Evolutionary conservation across 2,888 invertebrate species (phyloP).

Genomic region (Tetragonula carbonaria): DNA sequence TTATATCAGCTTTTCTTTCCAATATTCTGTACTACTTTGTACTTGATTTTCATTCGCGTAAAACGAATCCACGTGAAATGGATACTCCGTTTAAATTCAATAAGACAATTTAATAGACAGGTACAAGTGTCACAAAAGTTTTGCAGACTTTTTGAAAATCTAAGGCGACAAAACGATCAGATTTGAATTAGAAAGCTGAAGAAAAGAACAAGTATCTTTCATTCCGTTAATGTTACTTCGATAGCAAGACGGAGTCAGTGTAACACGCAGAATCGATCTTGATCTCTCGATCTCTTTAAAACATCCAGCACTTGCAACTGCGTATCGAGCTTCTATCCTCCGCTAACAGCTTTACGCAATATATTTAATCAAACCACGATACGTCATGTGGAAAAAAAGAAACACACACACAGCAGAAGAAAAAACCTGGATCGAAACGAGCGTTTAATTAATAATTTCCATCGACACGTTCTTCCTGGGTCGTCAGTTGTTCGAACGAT

Average conservation of each 20-base stretch:
- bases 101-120: too few relatives aligned
- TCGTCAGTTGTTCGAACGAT: slow-evolving; percentile 14
- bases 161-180: background rate
- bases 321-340: background rate
- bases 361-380: background rate
- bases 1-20: too few relatives aligned
- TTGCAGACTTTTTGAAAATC: background rate
- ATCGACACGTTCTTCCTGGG: slow-evolving; percentile 27
- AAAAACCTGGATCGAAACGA: background rate
- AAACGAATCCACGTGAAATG: too few relatives aligned
- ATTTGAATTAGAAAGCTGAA: background rate
- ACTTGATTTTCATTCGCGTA: too few relatives aligned
- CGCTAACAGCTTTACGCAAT: background rate
- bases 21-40: too few relatives aligned
- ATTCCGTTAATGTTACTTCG: background rate
- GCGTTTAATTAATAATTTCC: slow-evolving; percentile 47
- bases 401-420: too few relatives aligned
- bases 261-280: background rate
- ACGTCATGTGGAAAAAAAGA: background rate
- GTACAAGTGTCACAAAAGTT: too few relatives aligned
- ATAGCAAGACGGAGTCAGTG: background rate
- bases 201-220: background rate
- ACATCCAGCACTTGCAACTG: background rate
- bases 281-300: background rate
- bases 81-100: too few relatives aligned